Evolutionary conservation across 2,888 invertebrate genomes (phyloP), one percentile per base, ranked within the genome.

Genomic region (Leptinotarsa peninsularis): DNA sequence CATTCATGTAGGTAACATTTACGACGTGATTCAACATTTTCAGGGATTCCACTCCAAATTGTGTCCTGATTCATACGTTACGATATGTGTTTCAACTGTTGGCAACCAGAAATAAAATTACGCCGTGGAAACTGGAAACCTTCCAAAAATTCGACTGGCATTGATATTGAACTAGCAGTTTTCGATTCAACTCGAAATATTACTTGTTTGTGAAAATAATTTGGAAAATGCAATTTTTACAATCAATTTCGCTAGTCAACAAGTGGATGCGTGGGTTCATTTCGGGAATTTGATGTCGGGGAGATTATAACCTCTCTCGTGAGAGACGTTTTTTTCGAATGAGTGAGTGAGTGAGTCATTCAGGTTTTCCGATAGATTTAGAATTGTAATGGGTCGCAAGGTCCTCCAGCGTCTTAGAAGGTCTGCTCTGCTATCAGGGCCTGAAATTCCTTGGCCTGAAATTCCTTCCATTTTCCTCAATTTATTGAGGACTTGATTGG

Each of bases 161-260:
- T 75, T 75, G 74, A 75, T 75, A 75, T 71, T 75, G 74, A 75
- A 71, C 74, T 60, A 49, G 69, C 69, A 15, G 43, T 71, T 71
- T 71, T 71, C 27, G n/a, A 71, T 63, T 5, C 7, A 10, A 17
- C 63, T 21, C 50, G 15, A 33, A 68, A 68, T 27, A 43, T 56
- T 23, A 43, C 33, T 0, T 56, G 33, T 49, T 67, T 15, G 15
- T 60, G 60, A 23, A 60, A 60, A 54, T 54, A 13, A 18, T 13
- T 54, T 7, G n/a, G 54, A 54, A 18, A 54, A 54, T 18, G 18
- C 10, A n/a, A 54, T 18, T 54, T 18, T 54, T 7, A 27, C 3
- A 18, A 54, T 18, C 13, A 7, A 3, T 54, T 18, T 54, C 18
- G n/a, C 10, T 43, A 1, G 2, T 13, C 10, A 43, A 43, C 43